Base-by-base conservation (phyloP, 92 coral and sea anemone genomes). In the Metridium senile region DNA sequence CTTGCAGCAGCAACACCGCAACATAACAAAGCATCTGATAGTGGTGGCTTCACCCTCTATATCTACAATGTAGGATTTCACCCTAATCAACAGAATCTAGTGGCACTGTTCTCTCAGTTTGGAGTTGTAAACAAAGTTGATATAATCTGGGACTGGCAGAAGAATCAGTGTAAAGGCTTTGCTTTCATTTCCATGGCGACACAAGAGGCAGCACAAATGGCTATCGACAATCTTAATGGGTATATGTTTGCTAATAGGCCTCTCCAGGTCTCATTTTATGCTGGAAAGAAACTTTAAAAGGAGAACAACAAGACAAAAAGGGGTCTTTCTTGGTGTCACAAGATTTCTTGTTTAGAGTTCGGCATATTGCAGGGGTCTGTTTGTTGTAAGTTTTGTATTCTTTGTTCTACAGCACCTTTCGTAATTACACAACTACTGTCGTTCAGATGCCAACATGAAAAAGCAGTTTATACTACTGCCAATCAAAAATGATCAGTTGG, bases 161-260 rank as follows among this genome's bases (percentile, higher is more conserved):
- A 85, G 58, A 72, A 84, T 18, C 87, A 85, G 71, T 79, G 91
- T 35, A 91, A 91, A 80, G 97, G 97, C 17, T 89, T 75, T 76
- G 84, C 93, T 29, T 91, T 91, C 81, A 93, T 91, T 73, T 85
- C 97, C 34, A 88, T 88, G 93, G 93, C 93, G 47, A 69, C 85
- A 1, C 70, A 62, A 46, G 71, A 57, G 31, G 90, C 84, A 28
- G 97, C 97, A 4, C 93, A 91, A 52, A 35, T 74, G 34, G 93
- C 97, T 0, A 84, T 89, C 43, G 78, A 56, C 11, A 87, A 83
- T 47, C 85, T 91, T 30, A 85, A 91, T 75, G 97, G 97, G 2
- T 89, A 67, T 53, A 69, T 16, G 33, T 89, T 75, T 71, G 74
- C 70, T 8, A 80, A 75, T 52, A 79, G 79, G 25, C 93, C 93